These are phyloP conservation scores for Bellardia bayeri DNA, from an alignment of 2,888 invertebrate genomes.

Conservation along the genomic window DNA sequence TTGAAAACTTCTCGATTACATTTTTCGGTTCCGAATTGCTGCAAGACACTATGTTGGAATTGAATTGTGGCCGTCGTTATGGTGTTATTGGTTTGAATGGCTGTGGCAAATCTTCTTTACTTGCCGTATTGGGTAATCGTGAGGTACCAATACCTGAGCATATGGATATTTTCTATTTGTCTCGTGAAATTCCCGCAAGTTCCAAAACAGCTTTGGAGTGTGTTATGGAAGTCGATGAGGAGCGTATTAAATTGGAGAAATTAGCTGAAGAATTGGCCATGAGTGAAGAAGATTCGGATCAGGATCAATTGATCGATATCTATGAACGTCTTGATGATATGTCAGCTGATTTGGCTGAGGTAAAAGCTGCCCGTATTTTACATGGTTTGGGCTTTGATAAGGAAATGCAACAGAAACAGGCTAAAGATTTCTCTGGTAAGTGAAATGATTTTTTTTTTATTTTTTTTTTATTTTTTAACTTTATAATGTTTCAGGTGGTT, in stretches of 20 bases:
- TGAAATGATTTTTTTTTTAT: not conserved
- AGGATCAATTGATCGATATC: constrained; percentile 98
- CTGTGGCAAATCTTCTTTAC: constrained; percentile 97
- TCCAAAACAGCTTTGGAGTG: constrained; percentile 97
- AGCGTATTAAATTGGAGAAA: constrained; percentile 94
- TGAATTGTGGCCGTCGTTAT: constrained; percentile 98
- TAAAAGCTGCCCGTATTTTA: constrained; percentile 96
- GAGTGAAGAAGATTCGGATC: constrained; percentile 95
- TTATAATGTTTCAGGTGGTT: constrained; percentile 88
- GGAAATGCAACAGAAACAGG: constrained; percentile 93
- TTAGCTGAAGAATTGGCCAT: constrained; percentile 95
- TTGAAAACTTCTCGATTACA: constrained; percentile 97
- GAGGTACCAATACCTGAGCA: constrained; percentile 98
- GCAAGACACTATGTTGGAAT: constrained; percentile 97
- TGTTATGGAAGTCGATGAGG: constrained; percentile 99
- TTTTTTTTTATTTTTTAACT: not conserved
- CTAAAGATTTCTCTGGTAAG: constrained; percentile 90
- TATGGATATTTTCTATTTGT: constrained; percentile 98
- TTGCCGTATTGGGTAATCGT: constrained; percentile 95
- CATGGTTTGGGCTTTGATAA: constrained; percentile 97
- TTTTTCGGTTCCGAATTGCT: constrained; percentile 99
- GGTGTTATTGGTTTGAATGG: constrained; percentile 99
- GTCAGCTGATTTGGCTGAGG: constrained; percentile 97
- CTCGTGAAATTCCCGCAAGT: constrained; percentile 99
- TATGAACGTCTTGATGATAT: constrained; percentile 99